Percentiles rank a stretch among this genome's conserved stretches.
These are phyloP conservation scores for Poeciliopsis prolifica DNA, from an alignment of 2,113 vertebrate species.

Conservation along the genomic window DNA sequence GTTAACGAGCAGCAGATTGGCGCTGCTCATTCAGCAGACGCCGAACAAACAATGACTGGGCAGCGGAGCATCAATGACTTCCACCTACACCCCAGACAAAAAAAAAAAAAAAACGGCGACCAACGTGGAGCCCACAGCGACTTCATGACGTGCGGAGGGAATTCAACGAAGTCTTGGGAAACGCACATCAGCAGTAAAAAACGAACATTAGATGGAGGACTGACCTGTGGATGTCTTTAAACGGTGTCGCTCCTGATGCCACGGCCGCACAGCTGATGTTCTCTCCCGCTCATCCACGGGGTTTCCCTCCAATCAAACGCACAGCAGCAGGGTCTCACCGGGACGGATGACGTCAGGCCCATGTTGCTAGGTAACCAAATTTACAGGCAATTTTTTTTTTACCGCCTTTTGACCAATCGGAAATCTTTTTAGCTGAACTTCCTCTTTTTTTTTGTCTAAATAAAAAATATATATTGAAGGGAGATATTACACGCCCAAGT, in stretches of 20 bases:
- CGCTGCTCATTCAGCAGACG: constrained; percentile 35
- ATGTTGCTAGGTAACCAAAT: constrained; percentile 84
- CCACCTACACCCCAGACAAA: constrained; percentile 1
- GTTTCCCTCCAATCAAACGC: constrained; percentile 90
- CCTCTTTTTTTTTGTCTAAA: too few relatives aligned
- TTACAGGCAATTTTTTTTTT: constrained; percentile 1
- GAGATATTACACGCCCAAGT: too few relatives aligned
- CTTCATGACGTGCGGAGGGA: too few relatives aligned
- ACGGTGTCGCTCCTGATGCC: constrained; percentile 79
- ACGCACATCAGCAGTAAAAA: accelerated
- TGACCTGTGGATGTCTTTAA: constrained; percentile 70
- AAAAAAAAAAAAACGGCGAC: constrained; percentile 4
- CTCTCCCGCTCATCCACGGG: constrained; percentile 88
- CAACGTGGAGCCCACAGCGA: not conserved
- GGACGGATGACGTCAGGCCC: constrained; percentile 88
- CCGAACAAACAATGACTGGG: constrained; percentile 76
- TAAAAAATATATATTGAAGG: too few relatives aligned
- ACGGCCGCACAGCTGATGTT: constrained; percentile 79
- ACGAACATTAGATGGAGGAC: constrained; percentile 6
- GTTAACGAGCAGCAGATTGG: constrained; percentile 7
- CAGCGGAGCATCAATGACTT: constrained; percentile 45
- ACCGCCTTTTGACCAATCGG: not conserved
- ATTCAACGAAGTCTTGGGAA: not conserved
- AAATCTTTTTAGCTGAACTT: too few relatives aligned
- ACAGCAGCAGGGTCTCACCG: constrained; percentile 76